Percentiles rank a stretch among this genome's conserved stretches.
phyloP scores from a whole-genome alignment of 37 sponge, comb jelly and placozoan species.

The Geodia barretti region DNA sequence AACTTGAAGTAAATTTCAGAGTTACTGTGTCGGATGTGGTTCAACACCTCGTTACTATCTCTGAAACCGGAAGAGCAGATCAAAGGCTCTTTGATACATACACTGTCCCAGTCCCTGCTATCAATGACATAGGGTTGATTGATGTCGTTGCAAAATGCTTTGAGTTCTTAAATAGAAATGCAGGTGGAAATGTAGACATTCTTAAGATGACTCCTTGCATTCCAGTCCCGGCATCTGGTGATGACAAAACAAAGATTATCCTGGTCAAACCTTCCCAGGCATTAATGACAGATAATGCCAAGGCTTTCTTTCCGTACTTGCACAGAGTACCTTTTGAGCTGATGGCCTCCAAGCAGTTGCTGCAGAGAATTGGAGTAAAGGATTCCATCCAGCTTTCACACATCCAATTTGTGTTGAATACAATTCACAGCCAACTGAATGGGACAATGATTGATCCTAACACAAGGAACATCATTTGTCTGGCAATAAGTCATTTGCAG shows the following conservation, averaged over 20 bases:
- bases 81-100: constrained; percentile 27
- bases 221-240: constrained; percentile 10
- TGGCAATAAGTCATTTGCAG: not conserved
- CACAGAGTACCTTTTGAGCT: constrained; percentile 14
- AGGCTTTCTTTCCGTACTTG: constrained; percentile 40
- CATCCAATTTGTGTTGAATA: constrained; percentile 27
- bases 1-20: not conserved
- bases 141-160: constrained; percentile 11
- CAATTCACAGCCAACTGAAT: constrained; percentile 1
- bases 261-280: constrained; percentile 53
- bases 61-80: constrained; percentile 8
- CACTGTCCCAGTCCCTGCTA: constrained; percentile 1
- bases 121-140: not conserved
- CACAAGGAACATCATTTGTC: constrained; percentile 9
- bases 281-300: not conserved
- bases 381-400: constrained; percentile 8
- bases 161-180: not conserved
- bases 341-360: not conserved
- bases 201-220: constrained; percentile 29
- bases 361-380: constrained; percentile 20
- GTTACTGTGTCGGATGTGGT: constrained; percentile 34
- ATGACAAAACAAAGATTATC: constrained; percentile 4
- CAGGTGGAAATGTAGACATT: not conserved
- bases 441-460: constrained; percentile 13
- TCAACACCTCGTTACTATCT: constrained; percentile 36